Evolutionary conservation across 2,113 vertebrate genomes (phyloP).

Genomic region (Montifringilla adamsi): DNA sequence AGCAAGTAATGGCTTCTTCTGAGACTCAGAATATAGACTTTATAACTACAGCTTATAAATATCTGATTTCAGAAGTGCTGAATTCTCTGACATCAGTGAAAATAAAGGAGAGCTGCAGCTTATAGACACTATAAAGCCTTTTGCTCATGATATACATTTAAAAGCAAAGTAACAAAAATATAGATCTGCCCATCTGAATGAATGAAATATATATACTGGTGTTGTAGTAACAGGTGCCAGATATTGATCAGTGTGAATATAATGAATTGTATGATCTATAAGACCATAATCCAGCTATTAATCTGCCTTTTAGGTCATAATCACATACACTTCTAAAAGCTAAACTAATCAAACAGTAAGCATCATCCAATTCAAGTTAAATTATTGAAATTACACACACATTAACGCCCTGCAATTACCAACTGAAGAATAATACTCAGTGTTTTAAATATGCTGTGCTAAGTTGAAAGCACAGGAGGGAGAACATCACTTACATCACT

Average conservation of each 20-base stretch:
- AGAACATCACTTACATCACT: background rate
- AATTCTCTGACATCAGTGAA: constrained; percentile 13
- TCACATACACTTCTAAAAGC: constrained; percentile 71
- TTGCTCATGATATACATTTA: constrained; percentile 23
- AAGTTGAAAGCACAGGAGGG: background rate
- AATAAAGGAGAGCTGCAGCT: constrained; percentile 24
- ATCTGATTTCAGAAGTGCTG: background rate
- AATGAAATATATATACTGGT: constrained; percentile 70
- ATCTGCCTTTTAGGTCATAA: constrained; percentile 77
- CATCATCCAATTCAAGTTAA: constrained; percentile 71
- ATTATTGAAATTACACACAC: constrained; percentile 73
- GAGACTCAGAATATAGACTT: background rate
- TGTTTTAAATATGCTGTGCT: constrained; percentile 29
- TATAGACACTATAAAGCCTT: constrained; percentile 25
- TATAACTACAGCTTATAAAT: constrained; percentile 10
- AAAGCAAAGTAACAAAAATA: constrained; percentile 70
- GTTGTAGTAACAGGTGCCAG: constrained; percentile 70
- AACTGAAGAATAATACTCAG: constrained; percentile 61
- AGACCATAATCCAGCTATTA: constrained; percentile 77
- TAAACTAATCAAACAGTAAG: constrained; percentile 70
- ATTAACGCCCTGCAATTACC: constrained; percentile 69
- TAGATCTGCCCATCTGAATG: constrained; percentile 65
- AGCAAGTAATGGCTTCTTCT: constrained; percentile 25
- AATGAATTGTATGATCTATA: constrained; percentile 80
- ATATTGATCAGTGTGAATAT: constrained; percentile 76